Evolutionary conservation across 2,888 invertebrate species (phyloP), one percentile per base, ranked within the genome.

Genomic region (Anaspis maculata): DNA sequence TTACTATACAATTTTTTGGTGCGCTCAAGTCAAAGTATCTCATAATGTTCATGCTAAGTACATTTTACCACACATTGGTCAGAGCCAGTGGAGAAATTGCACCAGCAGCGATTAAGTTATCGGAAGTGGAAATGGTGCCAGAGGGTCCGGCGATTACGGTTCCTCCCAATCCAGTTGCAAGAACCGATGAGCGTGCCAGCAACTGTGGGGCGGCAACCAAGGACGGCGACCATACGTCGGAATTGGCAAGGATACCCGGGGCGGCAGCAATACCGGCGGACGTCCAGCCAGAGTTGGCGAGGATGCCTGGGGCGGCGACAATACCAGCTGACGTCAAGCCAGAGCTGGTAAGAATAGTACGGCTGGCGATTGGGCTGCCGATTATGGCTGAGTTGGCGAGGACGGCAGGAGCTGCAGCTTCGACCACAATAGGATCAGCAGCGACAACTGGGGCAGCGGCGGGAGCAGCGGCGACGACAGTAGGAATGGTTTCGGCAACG

Each of bases 71-170:
- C 5, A 19, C 19, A 9, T 5, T 6, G 19, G 19, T 9, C 5
- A 9, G 5, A 9, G 19, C 5, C 19, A 19, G 9, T 5, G 19
- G 19, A 9, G 19, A 19, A 9, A 19, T 9, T 5, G 9, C 5
- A n/a, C n/a, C n/a, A n/a, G 19, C 19, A 9, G 5, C 19, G 19
- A 9, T 9, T 9, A 5, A 19, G 5, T 5, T 5, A 6, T 19
- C 42, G 33, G 46, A 39, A 13, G 52, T 44, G 13, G 47, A 39
- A 25, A 56, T 52, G 9, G 48, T 52, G 11, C 56, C 55, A 23
- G 55, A 54, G 13, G 56, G 55, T 27, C 55, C 52, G 41, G 51
- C 47, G 10, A 54, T 33, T 13, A 49, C 42, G 5, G 47, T 37
- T 25, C 16, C 14, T 3, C 27, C 35, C 21, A 15, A 27, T 4